Base-by-base conservation (phyloP, 2,113 vertebrate species). In the Pseudolaguvia tuberculata region DNA sequence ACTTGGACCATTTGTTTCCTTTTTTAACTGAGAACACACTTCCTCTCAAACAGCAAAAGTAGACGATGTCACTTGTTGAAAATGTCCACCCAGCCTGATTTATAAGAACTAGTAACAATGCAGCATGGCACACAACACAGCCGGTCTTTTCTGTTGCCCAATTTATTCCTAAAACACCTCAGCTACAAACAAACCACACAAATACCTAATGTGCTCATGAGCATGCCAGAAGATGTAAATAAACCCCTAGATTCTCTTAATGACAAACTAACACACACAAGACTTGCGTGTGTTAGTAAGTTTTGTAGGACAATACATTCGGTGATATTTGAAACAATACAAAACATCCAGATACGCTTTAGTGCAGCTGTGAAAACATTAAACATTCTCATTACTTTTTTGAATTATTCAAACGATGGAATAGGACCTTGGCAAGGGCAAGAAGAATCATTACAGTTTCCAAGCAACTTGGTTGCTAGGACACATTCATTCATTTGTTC, bases 391-490 rank as follows among this genome's bases (percentile, higher is more conserved):
- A 45, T 74, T 18, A 13, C 45, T 15, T 42, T 42, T 42, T 42
- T 42, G 7, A 42, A 42, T 42, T 42, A 7, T 42, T 42, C 8
- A 7, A 4, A 42, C 3, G 3, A 35, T 35, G 31, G 39, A 39
- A 48, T 79, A 29, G 42, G 39, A 82, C 31, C 53, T 67, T 78
- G 75, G 70, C 61, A 77, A 48, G 45, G 55, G 42, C 45, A 55
- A 21, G 9, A 35, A n/a, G 61, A 39, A 29, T 21, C 62, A 31
- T 27, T 47, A 57, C 57, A n/a, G n/a, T n/a, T n/a, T n/a, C n/a
- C n/a, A n/a, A n/a, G n/a, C 59, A 61, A 70, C 27, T 65, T 59
- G 35, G 76, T 77, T 1, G 2, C 25, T 72, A 81, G 70, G 23
- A 67, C 45, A 80, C n/a, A n/a, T n/a, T n/a, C n/a, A n/a, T n/a